Percentiles rank a stretch among this genome's conserved stretches.
phyloP scores from a whole-genome alignment of 2,797 vertebrate species.

The Sphenodon punctatus region DNA sequence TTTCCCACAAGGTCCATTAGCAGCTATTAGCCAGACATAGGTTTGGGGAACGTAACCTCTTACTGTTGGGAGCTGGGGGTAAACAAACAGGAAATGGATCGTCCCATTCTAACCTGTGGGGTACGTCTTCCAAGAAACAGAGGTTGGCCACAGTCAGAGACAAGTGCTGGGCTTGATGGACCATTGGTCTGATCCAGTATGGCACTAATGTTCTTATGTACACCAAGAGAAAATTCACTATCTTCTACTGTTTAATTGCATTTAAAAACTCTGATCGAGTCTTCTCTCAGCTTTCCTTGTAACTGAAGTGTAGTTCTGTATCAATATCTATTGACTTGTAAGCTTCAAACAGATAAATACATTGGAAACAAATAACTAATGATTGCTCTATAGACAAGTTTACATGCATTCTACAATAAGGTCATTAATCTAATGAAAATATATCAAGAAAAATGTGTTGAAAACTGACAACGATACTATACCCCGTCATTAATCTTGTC shows the following conservation, averaged over 20 bases:
- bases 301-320: background rate
- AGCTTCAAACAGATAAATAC: slow-evolving; percentile 67
- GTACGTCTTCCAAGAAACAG: too few relatives aligned
- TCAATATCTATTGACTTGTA: slow-evolving; percentile 49
- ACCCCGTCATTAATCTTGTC: slow-evolving; percentile 73
- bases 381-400: slow-evolving; percentile 71
- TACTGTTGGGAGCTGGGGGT: too few relatives aligned
- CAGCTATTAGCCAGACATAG: too few relatives aligned
- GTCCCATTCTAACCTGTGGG: too few relatives aligned
- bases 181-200: too few relatives aligned
- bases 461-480: slow-evolving; percentile 64
- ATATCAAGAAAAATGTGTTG: slow-evolving; percentile 68
- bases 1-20: too few relatives aligned
- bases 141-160: too few relatives aligned
- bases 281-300: background rate
- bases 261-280: background rate
- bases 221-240: background rate
- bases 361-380: slow-evolving; percentile 69
- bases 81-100: too few relatives aligned
- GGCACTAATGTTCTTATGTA: too few relatives aligned
- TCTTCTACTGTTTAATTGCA: background rate
- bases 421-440: slow-evolving; percentile 77
- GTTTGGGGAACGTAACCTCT: too few relatives aligned
- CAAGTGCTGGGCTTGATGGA: too few relatives aligned
- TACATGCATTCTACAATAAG: slow-evolving; percentile 58